Base-by-base conservation (phyloP, 2,113 vertebrate genomes). In the Osmerus mordax region DNA sequence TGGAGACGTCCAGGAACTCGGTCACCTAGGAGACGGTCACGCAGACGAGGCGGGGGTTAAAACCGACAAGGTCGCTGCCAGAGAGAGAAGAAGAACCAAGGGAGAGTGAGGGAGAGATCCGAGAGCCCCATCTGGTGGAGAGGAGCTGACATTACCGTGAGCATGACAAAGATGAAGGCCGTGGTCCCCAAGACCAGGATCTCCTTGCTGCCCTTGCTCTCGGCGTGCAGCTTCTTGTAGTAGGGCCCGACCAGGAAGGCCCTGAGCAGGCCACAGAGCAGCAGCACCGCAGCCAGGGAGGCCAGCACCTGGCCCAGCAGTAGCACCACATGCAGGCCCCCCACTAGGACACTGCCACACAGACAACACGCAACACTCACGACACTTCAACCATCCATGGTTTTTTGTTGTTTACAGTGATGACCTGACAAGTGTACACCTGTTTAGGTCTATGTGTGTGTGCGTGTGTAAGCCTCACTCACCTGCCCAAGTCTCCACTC, bases 121-220 rank as follows among this genome's bases (percentile, higher is more conserved):
- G 18, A n/a, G 9, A 65, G 32, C 63, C 41, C 4, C 1, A 18
- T 51, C 52, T 66, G n/a, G 23, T n/a, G 71, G 54, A 75, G 23
- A 23, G 36, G 14, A 18, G n/a, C 21, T 56, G 25, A 13, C 21
- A 29, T 41, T 91, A 99, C 97, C 88, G 85, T 95, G 74, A 99
- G 83, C 96, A 98, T 96, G 70, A 96, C 88, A 83, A 99, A 99
- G 88, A 95, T 91, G 84, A 98, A 97, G 0, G 97, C 95, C 28
- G 95, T 92, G 71, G 94, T 88, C 70, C 97, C 97, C 63, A 98
- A 89, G 76, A 98, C 92, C 67, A 99, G 92, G 82, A 96, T 95
- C 84, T 99, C 97, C 84, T 95, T 97, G 91, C 91, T 98, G 69
- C 95, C 96, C 91, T 94, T 96, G 89, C 95, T 93, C 87, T 97